A percentile compares a stretch with the other conserved stretches of the same genome.
These are phyloP conservation scores for Nothobranchius furzeri DNA, from an alignment of 2,113 vertebrate genomes.

Conservation along the genomic window DNA sequence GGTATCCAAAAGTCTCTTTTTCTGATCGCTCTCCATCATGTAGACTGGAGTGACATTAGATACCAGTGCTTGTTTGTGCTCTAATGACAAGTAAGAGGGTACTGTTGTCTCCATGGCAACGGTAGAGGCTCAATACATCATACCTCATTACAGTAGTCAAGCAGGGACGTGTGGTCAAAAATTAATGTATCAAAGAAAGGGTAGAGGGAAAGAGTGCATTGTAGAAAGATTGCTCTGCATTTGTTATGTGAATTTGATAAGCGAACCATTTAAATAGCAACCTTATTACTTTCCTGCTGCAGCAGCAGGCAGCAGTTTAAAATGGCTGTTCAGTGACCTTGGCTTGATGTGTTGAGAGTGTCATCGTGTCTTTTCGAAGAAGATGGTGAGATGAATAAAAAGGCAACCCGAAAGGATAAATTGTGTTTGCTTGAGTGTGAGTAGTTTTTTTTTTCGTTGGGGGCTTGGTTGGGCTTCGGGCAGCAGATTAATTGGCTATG, in stretches of 20 bases:
- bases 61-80: conserved; percentile 83
- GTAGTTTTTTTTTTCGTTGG: conserved; percentile 15
- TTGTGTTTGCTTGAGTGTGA: conserved; percentile 30
- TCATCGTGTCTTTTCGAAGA: conserved; percentile 34
- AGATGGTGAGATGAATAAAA: conserved; percentile 30
- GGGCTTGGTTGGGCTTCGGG: conserved; percentile 38
- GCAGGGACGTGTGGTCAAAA: conserved; percentile 82
- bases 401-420: conserved; percentile 22
- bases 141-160: conserved; percentile 86
- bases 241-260: conserved; percentile 74
- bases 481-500: conserved; percentile 58
- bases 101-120: conserved; percentile 88
- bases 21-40: conserved; percentile 73
- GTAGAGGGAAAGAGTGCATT: conserved; percentile 46
- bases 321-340: conserved; percentile 75
- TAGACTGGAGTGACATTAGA: conserved; percentile 87
- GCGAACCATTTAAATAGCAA: conserved; percentile 71
- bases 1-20: conserved; percentile 44
- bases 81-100: conserved; percentile 89
- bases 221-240: conserved; percentile 64
- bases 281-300: conserved; percentile 74
- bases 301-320: conserved; percentile 51
- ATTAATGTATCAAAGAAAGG: conserved; percentile 77
- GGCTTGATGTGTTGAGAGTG: conserved; percentile 60
- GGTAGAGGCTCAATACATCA: conserved; percentile 86